These are phyloP conservation scores for Drosophila grimshawi DNA, from an alignment of 1,140 invertebrate species.

Conservation along the genomic window DNA sequence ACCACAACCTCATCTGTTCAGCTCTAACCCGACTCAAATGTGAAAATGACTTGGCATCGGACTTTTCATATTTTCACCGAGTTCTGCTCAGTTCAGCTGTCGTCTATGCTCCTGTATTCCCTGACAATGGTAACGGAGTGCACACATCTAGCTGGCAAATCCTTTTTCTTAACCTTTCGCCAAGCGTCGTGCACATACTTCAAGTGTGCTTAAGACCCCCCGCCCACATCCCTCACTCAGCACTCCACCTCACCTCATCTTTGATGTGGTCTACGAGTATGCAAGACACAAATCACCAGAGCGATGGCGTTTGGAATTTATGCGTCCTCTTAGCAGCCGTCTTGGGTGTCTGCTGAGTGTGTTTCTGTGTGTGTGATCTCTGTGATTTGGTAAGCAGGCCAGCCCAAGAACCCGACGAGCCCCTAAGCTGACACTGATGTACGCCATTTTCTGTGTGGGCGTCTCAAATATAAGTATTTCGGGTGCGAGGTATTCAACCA, in stretches of 20 bases:
- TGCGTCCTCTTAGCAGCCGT: constrained; percentile 58
- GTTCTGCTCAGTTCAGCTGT: constrained; percentile 3
- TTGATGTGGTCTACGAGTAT: constrained; percentile 68
- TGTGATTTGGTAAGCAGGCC: constrained; percentile 60
- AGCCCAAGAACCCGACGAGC: constrained; percentile 14
- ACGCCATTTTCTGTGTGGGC: constrained; percentile 50
- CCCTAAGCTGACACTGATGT: constrained; percentile 79
- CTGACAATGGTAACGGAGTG: constrained; percentile 12
- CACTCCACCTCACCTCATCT: constrained; percentile 47
- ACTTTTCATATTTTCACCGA: constrained; percentile 73
- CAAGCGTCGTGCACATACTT: constrained; percentile 69
- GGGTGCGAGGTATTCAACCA: constrained; percentile 50
- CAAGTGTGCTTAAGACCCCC: constrained; percentile 69
- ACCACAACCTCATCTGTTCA: constrained; percentile 49
- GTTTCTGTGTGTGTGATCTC: constrained; percentile 50
- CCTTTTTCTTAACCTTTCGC: constrained; percentile 70
- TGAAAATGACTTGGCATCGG: constrained; percentile 55
- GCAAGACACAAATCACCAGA: constrained; percentile 73
- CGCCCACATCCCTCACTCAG: neutral
- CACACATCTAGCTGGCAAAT: constrained; percentile 47
- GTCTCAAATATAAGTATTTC: constrained; percentile 15
- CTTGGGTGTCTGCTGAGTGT: neutral
- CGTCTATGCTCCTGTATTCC: constrained; percentile 36
- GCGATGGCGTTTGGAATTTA: constrained; percentile 73
- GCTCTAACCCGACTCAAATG: constrained; percentile 52